A percentile compares a stretch with the other conserved stretches of the same genome.
Evolutionary conservation across 2,113 vertebrate species (phyloP).

Genomic region (Urocynchramus pylzowi): DNA sequence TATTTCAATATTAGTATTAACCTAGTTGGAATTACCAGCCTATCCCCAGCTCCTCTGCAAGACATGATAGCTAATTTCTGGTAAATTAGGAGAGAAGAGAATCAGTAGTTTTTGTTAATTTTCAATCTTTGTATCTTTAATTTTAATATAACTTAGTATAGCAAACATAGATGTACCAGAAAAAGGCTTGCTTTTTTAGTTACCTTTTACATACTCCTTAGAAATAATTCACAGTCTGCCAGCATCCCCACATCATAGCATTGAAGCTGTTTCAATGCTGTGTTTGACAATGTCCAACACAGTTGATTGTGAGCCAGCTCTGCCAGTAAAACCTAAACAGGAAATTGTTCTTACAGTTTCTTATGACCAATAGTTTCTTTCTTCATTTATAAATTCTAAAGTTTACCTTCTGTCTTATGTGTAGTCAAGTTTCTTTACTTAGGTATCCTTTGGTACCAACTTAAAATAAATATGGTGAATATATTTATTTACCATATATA

Average conservation of each 20-base stretch:
- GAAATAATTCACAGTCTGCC: neutral
- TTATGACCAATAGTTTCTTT: neutral
- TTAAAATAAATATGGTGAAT: neutral
- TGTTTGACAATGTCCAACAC: neutral
- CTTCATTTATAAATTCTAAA: neutral
- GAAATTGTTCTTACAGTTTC: neutral
- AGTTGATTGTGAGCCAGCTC: neutral
- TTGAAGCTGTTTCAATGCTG: neutral
- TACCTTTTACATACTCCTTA: neutral
- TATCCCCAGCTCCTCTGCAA: neutral
- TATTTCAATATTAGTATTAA: constrained; percentile 26
- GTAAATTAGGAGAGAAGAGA: neutral
- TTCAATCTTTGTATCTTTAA: neutral
- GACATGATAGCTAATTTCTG: neutral
- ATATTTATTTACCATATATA: too few relatives aligned
- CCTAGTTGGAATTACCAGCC: neutral
- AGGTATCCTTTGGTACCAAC: neutral
- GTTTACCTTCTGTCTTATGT: neutral
- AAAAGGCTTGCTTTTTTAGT: neutral
- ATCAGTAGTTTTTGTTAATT: neutral
- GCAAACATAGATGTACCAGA: neutral
- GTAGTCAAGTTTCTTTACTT: neutral
- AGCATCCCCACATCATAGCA: neutral
- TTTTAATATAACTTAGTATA: neutral
- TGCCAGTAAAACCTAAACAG: neutral